Evolutionary conservation across 2,888 invertebrate genomes (phyloP).

Genomic region (Chydorus sphaericus): DNA sequence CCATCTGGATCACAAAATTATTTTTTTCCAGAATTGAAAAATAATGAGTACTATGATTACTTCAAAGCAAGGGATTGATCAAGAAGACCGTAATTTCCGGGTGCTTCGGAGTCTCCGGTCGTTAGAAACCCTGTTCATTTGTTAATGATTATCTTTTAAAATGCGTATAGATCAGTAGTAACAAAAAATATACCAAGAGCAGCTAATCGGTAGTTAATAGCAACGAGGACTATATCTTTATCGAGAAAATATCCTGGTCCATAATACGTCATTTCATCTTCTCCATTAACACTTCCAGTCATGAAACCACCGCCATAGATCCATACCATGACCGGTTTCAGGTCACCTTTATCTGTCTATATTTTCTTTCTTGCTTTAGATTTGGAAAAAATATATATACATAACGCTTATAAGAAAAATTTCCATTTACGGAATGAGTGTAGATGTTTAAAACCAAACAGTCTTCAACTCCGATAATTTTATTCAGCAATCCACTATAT

Average conservation of each 20-base stretch:
- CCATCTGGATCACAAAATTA: no score
- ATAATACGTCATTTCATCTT: conserved; percentile 1
- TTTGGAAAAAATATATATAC: background rate
- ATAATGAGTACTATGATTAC: conserved; percentile 22
- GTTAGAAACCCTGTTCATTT: conserved; percentile 15
- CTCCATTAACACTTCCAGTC: background rate
- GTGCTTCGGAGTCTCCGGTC: conserved; percentile 13
- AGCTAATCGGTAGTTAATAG: conserved; percentile 51
- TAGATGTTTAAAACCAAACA: conserved; percentile 12
- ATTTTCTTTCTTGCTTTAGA: no score
- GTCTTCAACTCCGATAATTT: conserved; percentile 11
- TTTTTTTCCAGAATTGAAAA: no score
- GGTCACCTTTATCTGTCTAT: background rate
- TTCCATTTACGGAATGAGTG: conserved; percentile 9
- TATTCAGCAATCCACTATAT: background rate
- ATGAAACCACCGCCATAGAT: conserved; percentile 7
- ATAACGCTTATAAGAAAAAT: background rate
- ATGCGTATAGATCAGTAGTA: background rate
- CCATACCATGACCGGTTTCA: conserved; percentile 12
- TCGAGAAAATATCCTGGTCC: conserved; percentile 5
- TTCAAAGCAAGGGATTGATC: conserved; percentile 17
- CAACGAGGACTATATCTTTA: conserved; percentile 46
- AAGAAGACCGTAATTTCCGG: conserved; percentile 16
- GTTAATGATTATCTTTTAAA: background rate
- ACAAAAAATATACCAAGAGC: conserved; percentile 15